Percentiles rank a stretch among this genome's conserved stretches.
These are phyloP conservation scores for Coenonympha arcania DNA, from an alignment of 2,888 invertebrate species.

Conservation along the genomic window DNA sequence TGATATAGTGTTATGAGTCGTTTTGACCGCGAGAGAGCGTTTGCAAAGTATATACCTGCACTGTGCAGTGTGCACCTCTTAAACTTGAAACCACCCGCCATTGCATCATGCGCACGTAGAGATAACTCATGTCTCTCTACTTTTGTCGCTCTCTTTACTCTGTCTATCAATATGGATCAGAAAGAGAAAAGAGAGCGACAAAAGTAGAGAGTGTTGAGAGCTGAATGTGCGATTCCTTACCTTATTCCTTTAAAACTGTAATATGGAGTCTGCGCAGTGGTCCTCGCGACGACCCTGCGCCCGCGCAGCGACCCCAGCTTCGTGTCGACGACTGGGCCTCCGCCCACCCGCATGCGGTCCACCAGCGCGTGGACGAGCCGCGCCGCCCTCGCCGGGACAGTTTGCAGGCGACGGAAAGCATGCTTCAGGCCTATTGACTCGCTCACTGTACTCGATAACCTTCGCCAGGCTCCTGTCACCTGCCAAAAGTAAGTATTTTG, in stretches of 20 bases:
- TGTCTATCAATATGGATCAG: no score
- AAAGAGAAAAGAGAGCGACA: no score
- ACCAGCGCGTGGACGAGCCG: slow-evolving; percentile 66
- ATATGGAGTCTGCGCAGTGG: slow-evolving; percentile 55
- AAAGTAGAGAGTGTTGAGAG: no score
- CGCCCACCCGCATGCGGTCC: slow-evolving; percentile 70
- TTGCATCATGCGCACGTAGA: no score
- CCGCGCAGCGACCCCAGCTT: slow-evolving; percentile 58
- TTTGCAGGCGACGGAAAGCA: slow-evolving; percentile 61
- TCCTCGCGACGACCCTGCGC: slow-evolving; percentile 57
- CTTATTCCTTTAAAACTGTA: slow-evolving; percentile 70
- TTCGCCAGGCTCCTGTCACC: slow-evolving; percentile 69
- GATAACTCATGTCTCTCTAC: no score
- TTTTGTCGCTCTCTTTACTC: no score
- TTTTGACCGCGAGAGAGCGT: no score
- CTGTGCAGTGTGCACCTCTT: no score
- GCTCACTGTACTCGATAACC: slow-evolving; percentile 64
- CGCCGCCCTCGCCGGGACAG: slow-evolving; percentile 66
- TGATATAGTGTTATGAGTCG: no score
- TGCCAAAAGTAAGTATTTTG: slow-evolving; percentile 22
- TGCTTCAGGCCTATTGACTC: slow-evolving; percentile 68
- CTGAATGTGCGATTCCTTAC: slow-evolving; percentile 32
- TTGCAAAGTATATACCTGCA: no score
- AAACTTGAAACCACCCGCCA: no score
- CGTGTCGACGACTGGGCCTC: slow-evolving; percentile 61